phyloP scores from a whole-genome alignment of 2,888 invertebrate species.

The Drosophila limbata region DNA sequence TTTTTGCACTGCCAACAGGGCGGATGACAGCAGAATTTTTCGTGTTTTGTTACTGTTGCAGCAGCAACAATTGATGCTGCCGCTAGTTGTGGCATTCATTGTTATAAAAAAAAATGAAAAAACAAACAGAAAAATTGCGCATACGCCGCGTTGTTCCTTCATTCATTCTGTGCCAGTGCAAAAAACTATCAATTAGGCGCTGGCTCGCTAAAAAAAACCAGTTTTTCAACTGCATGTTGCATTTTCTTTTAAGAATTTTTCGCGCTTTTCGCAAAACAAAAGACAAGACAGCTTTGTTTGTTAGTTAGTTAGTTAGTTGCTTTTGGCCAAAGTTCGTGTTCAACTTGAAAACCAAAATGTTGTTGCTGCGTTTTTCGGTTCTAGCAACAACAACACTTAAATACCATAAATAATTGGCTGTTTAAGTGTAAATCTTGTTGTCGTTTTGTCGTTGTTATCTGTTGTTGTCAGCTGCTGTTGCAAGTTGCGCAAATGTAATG shows the following conservation, averaged over 20 bases:
- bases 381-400: conserved; percentile 50
- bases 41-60: conserved; percentile 33
- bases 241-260: conserved; percentile 72
- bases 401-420: conserved; percentile 78
- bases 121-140: conserved; percentile 37
- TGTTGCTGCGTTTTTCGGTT: conserved; percentile 42
- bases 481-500: conserved; percentile 66
- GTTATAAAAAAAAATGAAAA: conserved; percentile 22
- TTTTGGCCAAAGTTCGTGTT: conserved; percentile 34
- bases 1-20: conserved; percentile 57
- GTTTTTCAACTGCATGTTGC: conserved; percentile 62
- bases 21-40: conserved; percentile 65
- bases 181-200: conserved; percentile 62
- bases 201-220: conserved; percentile 47
- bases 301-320: conserved; percentile 18
- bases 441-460: conserved; percentile 25
- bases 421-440: conserved; percentile 61
- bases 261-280: conserved; percentile 32
- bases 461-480: conserved; percentile 30
- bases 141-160: conserved; percentile 48
- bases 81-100: conserved; percentile 42
- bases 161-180: conserved; percentile 21
- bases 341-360: conserved; percentile 65
- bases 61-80: conserved; percentile 44
- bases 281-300: conserved; percentile 37